These are phyloP conservation scores for Drosophila borborema DNA, from an alignment of 2,888 invertebrate species.

Conservation along the genomic window DNA sequence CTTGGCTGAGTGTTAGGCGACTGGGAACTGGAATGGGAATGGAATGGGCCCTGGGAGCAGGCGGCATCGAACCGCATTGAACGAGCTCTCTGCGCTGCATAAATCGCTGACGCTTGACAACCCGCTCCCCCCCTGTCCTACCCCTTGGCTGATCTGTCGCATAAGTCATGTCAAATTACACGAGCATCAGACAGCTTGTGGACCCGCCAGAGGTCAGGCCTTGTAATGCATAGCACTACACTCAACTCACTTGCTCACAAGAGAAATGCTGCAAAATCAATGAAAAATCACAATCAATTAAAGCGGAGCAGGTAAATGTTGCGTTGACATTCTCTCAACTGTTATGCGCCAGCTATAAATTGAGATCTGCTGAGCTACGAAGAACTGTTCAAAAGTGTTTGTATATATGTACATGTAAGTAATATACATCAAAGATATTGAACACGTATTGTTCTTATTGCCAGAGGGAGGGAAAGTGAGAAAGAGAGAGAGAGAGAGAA, in stretches of 20 bases:
- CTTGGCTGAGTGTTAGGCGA: background rate
- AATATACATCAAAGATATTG: too few relatives aligned
- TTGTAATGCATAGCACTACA: background rate
- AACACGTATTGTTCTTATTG: too few relatives aligned
- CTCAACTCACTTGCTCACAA: background rate
- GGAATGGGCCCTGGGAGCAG: conserved; percentile 5
- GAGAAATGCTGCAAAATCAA: conserved; percentile 37
- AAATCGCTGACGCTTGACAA: conserved; percentile 79
- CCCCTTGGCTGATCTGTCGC: conserved; percentile 78
- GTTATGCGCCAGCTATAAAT: conserved; percentile 18
- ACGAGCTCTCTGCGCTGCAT: conserved; percentile 40
- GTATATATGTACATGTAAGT: too few relatives aligned
- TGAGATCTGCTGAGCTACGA: background rate
- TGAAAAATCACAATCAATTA: conserved; percentile 80
- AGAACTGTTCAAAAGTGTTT: too few relatives aligned
- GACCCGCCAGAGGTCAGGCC: background rate
- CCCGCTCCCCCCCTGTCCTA: too few relatives aligned
- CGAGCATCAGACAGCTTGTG: conserved; percentile 30
- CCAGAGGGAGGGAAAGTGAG: background rate
- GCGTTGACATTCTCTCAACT: conserved; percentile 40
- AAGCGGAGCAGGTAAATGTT: conserved; percentile 46
- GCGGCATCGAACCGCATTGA: conserved; percentile 21
- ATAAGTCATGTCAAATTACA: conserved; percentile 81
- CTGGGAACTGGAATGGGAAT: conserved; percentile 13
- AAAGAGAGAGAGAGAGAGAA: too few relatives aligned